A percentile compares a stretch with the other conserved stretches of the same genome.
phyloP scores from a whole-genome alignment of 2,113 vertebrate species.

The Bubo blakistoni region DNA sequence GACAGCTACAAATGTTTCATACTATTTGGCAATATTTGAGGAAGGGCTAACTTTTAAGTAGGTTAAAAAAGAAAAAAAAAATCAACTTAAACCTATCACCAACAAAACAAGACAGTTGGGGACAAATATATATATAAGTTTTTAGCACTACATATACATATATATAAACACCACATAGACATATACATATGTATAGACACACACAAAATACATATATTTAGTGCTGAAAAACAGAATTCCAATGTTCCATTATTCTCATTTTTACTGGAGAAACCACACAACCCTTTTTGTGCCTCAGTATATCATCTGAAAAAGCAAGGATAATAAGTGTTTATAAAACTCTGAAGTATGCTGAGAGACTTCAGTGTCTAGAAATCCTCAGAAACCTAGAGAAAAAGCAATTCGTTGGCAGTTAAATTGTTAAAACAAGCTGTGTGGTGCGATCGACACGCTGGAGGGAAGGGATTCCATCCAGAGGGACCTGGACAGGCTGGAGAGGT shows the following conservation, averaged over 20 bases:
- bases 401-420: not conserved
- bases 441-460: no score
- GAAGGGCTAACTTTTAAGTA: not conserved
- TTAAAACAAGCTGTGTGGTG: no score
- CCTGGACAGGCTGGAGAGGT: no score
- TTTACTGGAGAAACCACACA: not conserved
- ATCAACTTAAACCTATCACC: not conserved
- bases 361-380: not conserved
- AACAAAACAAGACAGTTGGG: not conserved
- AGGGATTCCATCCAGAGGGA: no score
- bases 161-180: not conserved
- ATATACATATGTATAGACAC: not conserved
- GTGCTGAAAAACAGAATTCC: not conserved
- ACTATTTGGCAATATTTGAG: not conserved
- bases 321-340: not conserved
- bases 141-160: not conserved
- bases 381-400: not conserved
- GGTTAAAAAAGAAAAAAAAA: not conserved
- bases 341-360: not conserved
- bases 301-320: not conserved
- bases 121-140: not conserved
- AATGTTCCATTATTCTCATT: not conserved
- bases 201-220: not conserved
- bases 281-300: not conserved
- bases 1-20: slow-evolving; percentile 15